A percentile compares a stretch with the other conserved stretches of the same genome.
Conservation (phyloP, 2,113 vertebrate genomes). For the Daboia siamensis region DNA sequence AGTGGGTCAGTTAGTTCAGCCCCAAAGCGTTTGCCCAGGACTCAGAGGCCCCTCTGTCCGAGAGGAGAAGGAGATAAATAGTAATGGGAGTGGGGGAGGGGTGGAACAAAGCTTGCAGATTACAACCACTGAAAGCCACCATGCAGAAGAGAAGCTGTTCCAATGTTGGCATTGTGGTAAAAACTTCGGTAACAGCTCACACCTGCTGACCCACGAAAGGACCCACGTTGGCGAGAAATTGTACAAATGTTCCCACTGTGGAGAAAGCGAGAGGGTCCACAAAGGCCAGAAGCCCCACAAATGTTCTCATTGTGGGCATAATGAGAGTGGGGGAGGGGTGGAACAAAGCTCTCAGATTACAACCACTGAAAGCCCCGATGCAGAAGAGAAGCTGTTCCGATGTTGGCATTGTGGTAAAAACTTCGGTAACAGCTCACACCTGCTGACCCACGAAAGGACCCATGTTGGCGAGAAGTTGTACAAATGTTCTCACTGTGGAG, state of each 20-base stretch:
- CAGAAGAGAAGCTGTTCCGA: slow-evolving; percentile 37
- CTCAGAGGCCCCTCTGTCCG: neutral
- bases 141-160: slow-evolving; percentile 36
- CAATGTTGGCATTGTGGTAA: slow-evolving; percentile 70
- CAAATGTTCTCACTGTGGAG: slow-evolving; percentile 65
- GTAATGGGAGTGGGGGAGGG: neutral
- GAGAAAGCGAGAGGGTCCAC: too few relatives aligned
- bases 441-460: slow-evolving; percentile 80
- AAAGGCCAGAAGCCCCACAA: too few relatives aligned
- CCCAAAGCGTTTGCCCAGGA: neutral
- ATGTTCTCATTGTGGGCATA: too few relatives aligned
- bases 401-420: slow-evolving; percentile 75
- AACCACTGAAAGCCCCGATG: slow-evolving; percentile 4
- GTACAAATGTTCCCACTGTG: slow-evolving; percentile 33
- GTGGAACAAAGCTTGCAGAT: too few relatives aligned
- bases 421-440: slow-evolving; percentile 77
- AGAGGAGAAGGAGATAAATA: neutral
- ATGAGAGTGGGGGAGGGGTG: neutral
- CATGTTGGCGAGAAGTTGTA: slow-evolving; percentile 77
- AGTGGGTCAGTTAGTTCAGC: too few relatives aligned
- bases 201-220: slow-evolving; percentile 80
- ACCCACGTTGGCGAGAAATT: slow-evolving; percentile 81
- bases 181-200: slow-evolving; percentile 79
- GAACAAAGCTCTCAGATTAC: too few relatives aligned
- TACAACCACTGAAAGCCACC: slow-evolving; percentile 1